phyloP scores from a whole-genome alignment of 2,888 invertebrate species.

The Cetonia aurata region DNA sequence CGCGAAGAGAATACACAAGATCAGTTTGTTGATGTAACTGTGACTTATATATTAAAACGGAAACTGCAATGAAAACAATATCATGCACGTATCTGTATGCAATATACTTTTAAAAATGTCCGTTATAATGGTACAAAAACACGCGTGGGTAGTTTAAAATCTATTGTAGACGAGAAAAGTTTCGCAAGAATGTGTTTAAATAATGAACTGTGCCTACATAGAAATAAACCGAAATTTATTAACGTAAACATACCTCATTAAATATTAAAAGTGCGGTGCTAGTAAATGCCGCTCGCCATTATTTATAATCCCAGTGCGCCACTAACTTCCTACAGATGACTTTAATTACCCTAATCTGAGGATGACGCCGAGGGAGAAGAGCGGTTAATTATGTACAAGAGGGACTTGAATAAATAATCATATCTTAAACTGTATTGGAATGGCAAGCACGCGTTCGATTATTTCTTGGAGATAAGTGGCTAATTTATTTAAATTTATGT shows the following conservation, averaged over 20 bases:
- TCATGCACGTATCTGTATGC: too few relatives aligned
- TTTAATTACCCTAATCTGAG: constrained; percentile 56
- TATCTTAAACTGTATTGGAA: constrained; percentile 36
- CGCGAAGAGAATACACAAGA: not conserved
- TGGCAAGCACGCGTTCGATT: constrained; percentile 27
- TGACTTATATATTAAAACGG: too few relatives aligned
- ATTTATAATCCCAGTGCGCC: constrained; percentile 53
- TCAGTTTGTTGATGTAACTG: too few relatives aligned
- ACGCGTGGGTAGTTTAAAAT: too few relatives aligned
- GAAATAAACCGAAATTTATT: constrained; percentile 12
- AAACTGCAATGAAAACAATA: too few relatives aligned
- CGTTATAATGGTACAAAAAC: too few relatives aligned
- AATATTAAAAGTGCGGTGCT: constrained; percentile 38
- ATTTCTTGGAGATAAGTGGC: constrained; percentile 6
- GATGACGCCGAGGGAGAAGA: constrained; percentile 49
- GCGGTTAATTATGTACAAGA: constrained; percentile 48
- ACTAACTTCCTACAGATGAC: constrained; percentile 53
- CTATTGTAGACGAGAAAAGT: too few relatives aligned
- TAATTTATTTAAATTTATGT: constrained; percentile 30
- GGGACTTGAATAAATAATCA: constrained; percentile 51
- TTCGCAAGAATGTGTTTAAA: not conserved
- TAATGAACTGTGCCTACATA: not conserved
- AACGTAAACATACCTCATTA: constrained; percentile 30
- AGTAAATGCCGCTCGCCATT: constrained; percentile 32
- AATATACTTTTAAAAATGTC: too few relatives aligned